A percentile compares a stretch with the other conserved stretches of the same genome.
phyloP scores from a whole-genome alignment of 2,888 invertebrate species.

The Limulus polyphemus region DNA sequence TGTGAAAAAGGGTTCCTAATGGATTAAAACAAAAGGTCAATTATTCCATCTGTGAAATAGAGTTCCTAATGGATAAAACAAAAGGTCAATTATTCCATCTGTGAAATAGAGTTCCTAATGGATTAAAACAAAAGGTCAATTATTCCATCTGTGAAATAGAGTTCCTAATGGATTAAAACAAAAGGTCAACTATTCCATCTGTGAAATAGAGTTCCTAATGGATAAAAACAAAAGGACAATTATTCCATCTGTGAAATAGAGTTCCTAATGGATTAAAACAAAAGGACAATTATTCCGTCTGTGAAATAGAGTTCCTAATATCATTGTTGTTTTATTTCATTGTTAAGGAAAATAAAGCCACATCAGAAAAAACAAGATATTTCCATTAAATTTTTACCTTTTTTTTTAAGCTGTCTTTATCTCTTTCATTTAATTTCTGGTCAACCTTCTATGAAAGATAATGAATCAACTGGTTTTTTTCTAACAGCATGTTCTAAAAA shows the following conservation, averaged over 20 bases:
- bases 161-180: slow-evolving; percentile 52
- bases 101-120: slow-evolving; percentile 86
- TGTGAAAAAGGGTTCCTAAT: slow-evolving; percentile 90
- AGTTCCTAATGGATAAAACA: slow-evolving; percentile 56
- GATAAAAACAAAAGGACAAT: slow-evolving; percentile 1
- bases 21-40: slow-evolving; percentile 18
- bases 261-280: slow-evolving; percentile 52
- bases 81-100: no score
- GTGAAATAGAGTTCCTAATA: no score
- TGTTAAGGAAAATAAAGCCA: no score
- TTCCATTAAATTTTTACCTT: no score
- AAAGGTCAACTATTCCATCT: slow-evolving; percentile 63
- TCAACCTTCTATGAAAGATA: no score
- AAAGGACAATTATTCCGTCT: no score
- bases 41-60: slow-evolving; percentile 95
- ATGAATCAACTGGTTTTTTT: no score
- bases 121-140: slow-evolving; percentile 1
- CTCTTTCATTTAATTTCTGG: no score
- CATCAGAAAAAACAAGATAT: no score
- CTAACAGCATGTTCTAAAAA: no score
- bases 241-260: slow-evolving; percentile 96
- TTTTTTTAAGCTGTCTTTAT: no score
- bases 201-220: slow-evolving; percentile 86
- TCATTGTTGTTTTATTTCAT: no score
- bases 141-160: slow-evolving; percentile 96